A percentile compares a stretch with the other conserved stretches of the same genome.
These are phyloP conservation scores for Peromyscus leucopus DNA, from an alignment of 2,113 vertebrate genomes.

Conservation along the genomic window DNA sequence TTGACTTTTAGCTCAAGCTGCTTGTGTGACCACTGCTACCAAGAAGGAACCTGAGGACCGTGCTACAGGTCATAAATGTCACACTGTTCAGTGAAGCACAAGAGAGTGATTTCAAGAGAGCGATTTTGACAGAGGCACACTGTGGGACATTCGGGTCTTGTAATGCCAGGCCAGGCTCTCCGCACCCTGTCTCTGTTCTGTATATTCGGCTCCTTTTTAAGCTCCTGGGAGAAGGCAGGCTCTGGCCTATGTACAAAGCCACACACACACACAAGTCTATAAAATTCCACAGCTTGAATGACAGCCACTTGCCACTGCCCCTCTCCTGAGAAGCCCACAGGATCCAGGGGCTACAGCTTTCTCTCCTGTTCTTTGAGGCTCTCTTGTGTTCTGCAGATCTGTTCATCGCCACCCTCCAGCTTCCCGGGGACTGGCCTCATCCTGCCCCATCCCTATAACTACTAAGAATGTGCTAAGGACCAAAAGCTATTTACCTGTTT, in stretches of 20 bases:
- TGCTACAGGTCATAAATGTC: neutral
- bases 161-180: neutral
- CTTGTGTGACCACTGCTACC: neutral
- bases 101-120: neutral
- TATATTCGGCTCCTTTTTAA: neutral
- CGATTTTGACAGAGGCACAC: neutral
- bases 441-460: neutral
- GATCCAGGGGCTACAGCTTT: neutral
- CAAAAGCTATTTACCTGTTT: neutral
- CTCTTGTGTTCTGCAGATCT: neutral
- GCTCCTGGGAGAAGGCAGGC: neutral
- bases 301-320: neutral
- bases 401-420: neutral
- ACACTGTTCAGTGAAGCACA: neutral
- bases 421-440: neutral
- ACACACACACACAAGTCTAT: neutral
- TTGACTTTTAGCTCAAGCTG: conserved; percentile 34
- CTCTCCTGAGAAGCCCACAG: neutral
- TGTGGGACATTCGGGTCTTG: neutral
- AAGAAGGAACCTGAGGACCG: neutral
- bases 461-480: neutral
- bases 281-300: neutral
- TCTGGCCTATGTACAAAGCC: neutral
- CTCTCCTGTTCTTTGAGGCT: neutral
- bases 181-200: neutral